A percentile compares a stretch with the other conserved stretches of the same genome.
These are phyloP conservation scores for Tragelaphus scriptus DNA, from an alignment of 2,113 vertebrate genomes.

Conservation along the genomic window DNA sequence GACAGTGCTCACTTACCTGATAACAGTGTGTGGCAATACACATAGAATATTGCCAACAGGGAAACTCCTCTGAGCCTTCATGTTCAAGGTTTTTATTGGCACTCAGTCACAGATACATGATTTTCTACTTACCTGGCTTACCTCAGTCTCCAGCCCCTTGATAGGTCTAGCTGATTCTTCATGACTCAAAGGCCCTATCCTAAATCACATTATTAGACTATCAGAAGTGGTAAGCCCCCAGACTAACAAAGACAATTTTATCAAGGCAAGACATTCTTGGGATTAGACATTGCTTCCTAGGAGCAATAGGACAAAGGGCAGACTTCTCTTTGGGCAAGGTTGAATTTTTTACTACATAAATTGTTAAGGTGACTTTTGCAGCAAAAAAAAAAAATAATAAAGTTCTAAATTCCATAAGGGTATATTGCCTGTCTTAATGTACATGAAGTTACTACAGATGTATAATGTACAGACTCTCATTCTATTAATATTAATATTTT, in stretches of 20 bases:
- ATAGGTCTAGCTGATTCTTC: not conserved
- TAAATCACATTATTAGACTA: not conserved
- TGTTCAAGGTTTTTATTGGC: not conserved
- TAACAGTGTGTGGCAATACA: not conserved
- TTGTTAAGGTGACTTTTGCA: not conserved
- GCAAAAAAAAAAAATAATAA: not conserved
- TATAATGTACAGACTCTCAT: not conserved
- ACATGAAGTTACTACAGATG: slow-evolving; percentile 9
- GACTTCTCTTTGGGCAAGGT: not conserved
- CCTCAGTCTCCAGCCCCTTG: not conserved
- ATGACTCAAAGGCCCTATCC: not conserved
- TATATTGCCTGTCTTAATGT: not conserved
- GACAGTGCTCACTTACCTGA: not conserved
- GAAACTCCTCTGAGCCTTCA: not conserved
- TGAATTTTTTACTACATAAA: not conserved
- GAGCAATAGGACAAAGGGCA: not conserved
- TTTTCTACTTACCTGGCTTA: not conserved
- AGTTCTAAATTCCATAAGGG: not conserved
- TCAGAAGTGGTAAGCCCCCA: not conserved
- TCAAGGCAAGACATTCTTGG: not conserved
- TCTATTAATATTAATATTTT: slow-evolving; percentile 13
- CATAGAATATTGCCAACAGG: not conserved
- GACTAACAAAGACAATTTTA: slow-evolving; percentile 19
- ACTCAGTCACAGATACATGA: not conserved
- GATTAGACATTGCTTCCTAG: not conserved